Evolutionary conservation across 1,140 invertebrate genomes (phyloP).

Genomic region (Penaeus chinensis): DNA sequence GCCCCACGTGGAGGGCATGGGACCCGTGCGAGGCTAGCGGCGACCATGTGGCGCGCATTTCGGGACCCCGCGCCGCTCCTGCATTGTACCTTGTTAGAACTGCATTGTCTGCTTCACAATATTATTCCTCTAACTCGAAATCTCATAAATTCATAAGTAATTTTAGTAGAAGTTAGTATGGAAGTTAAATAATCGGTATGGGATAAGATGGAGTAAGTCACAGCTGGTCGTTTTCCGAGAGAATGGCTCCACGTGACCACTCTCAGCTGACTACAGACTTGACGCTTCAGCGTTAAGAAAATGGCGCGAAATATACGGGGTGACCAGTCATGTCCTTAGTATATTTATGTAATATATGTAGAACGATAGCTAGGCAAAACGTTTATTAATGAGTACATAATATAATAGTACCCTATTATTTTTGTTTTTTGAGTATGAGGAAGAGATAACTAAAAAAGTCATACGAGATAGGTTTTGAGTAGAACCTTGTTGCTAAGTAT

Average conservation of each 20-base stretch:
- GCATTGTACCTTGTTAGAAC: slow-evolving; percentile 45
- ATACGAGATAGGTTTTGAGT: too few relatives aligned
- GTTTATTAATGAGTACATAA: too few relatives aligned
- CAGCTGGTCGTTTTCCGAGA: slow-evolving; percentile 24
- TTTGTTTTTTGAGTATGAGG: too few relatives aligned
- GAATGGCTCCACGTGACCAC: slow-evolving; percentile 33
- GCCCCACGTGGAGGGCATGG: slow-evolving; percentile 40
- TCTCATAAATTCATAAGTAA: too few relatives aligned
- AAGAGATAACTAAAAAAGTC: too few relatives aligned
- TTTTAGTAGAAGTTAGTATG: too few relatives aligned
- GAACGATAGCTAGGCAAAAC: too few relatives aligned
- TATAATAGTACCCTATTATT: too few relatives aligned
- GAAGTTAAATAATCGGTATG: too few relatives aligned
- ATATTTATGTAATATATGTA: too few relatives aligned
- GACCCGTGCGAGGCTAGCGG: slow-evolving; percentile 45
- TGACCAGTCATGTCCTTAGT: neutral
- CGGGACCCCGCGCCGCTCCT: slow-evolving; percentile 49
- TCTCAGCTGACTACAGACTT: slow-evolving; percentile 1
- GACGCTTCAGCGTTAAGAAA: slow-evolving; percentile 1
- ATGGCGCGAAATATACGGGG: slow-evolving; percentile 38
- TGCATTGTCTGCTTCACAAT: neutral
- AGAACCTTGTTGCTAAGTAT: too few relatives aligned
- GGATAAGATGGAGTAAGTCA: neutral
- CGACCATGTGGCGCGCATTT: slow-evolving; percentile 51
- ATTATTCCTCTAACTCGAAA: too few relatives aligned